phyloP scores from a whole-genome alignment of 2,888 invertebrate species.

The Caenorhabditis sp. region DNA sequence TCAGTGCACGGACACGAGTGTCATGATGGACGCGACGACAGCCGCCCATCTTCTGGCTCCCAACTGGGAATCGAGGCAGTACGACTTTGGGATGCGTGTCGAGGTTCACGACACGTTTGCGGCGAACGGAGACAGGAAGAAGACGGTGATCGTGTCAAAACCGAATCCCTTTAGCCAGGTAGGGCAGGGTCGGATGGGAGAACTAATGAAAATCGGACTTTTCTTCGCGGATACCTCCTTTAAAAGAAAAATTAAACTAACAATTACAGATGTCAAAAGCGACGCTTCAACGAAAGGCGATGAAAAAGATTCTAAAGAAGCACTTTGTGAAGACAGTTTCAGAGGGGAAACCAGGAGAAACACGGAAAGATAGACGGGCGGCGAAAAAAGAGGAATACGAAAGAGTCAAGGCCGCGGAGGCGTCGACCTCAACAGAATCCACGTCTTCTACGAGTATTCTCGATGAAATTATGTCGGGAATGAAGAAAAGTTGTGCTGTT shows the following conservation, averaged over 20 bases:
- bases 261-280: conserved; percentile 29
- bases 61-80: conserved; percentile 35
- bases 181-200: too few species aligned
- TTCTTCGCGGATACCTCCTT: too few species aligned
- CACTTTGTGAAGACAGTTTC: conserved; percentile 9
- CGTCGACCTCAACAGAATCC: not conserved
- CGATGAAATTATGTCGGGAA: too few species aligned
- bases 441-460: too few species aligned
- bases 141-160: conserved; percentile 23
- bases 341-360: not conserved
- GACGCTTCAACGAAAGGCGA: conserved; percentile 11
- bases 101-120: not conserved
- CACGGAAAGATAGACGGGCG: not conserved
- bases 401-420: not conserved
- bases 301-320: conserved; percentile 11
- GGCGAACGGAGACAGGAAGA: conserved; percentile 7
- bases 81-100: conserved; percentile 25
- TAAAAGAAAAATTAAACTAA: not conserved
- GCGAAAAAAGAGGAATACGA: not conserved
- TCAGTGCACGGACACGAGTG: not conserved
- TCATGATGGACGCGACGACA: conserved; percentile 51
- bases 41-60: conserved; percentile 33
- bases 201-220: too few species aligned
- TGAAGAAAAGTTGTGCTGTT: too few species aligned
- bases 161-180: conserved; percentile 23